Base-by-base conservation (phyloP, 2,888 invertebrate genomes). In the Helicoverpa assulta region DNA sequence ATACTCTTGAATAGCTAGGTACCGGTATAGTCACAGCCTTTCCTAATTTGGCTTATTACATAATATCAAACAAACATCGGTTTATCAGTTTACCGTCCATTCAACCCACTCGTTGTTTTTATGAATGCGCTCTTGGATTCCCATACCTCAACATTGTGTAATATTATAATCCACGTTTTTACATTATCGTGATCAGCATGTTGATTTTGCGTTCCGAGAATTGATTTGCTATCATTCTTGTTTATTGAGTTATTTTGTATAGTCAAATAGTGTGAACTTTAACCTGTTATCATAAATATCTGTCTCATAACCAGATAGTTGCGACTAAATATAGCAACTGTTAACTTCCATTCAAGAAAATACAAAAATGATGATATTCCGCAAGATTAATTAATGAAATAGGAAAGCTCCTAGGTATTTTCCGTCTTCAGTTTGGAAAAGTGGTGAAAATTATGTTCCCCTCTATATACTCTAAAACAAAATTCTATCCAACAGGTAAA, bases 141-240 rank as follows among this genome's bases (percentile, higher is more conserved):
- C 40, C 4, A 40, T 14, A 40, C 40, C 40, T 12, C n/a, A n/a
- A 47, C n/a, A 47, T 47, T 47, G 47, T 47, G 16, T 47, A 47
- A n/a, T 43, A 26, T 26, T 26, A 43, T 47, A 47, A 47, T 47
- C n/a, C 40, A 47, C n/a, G 47, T 47, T 47, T 6, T 47, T 47
- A 16, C 47, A 43, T 43, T 43, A 43, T 43, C 47, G 47, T 47
- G n/a, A 47, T 70, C 33, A 70, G 55, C 29, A 12, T 61, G 43
- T 61, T 62, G 29, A 47, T 57, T 7, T 37, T 50, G 53, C 57
- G 57, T 71, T 53, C 63, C 47, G 29, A 53, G 47, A 70, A 71
- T 58, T 63, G 52, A 70, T 58, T 71, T 63, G 63, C 70, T 21
- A 47, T 71, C 57, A 71, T 71, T 57, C 62, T 57, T 71, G 57